phyloP scores from a whole-genome alignment of 1,140 invertebrate genomes.

The Aphidius gifuensis region DNA sequence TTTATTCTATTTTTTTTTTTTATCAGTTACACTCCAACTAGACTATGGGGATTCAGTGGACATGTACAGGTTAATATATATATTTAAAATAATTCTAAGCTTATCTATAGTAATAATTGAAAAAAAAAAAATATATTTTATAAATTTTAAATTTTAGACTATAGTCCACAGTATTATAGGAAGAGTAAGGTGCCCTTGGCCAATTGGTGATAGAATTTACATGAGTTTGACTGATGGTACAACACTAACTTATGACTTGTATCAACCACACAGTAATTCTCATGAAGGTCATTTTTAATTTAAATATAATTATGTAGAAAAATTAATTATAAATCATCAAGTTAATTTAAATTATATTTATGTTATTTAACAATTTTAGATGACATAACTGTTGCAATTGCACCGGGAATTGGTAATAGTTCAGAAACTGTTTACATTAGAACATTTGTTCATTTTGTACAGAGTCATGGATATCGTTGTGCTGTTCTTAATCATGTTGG shows the following conservation, averaged over 20 bases:
- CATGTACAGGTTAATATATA: conserved; percentile 66
- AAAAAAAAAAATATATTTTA: no score
- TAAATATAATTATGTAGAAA: neutral
- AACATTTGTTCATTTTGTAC: conserved; percentile 86
- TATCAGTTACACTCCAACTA: conserved; percentile 80
- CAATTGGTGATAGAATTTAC: conserved; percentile 75
- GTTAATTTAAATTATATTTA: conserved; percentile 3
- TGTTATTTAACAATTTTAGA: conserved; percentile 55
- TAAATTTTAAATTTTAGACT: conserved; percentile 50
- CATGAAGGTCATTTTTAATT: conserved; percentile 59
- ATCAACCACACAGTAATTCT: conserved; percentile 67
- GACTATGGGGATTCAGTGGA: conserved; percentile 90
- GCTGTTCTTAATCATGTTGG: conserved; percentile 93
- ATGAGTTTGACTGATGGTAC: conserved; percentile 75
- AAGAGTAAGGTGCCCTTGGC: conserved; percentile 80
- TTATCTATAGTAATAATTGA: no score
- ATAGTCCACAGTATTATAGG: conserved; percentile 87
- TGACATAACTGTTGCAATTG: conserved; percentile 84
- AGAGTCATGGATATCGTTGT: conserved; percentile 84
- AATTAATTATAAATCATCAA: conserved; percentile 6
- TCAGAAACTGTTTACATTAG: conserved; percentile 91
- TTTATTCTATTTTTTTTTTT: no score
- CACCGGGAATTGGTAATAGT: conserved; percentile 90
- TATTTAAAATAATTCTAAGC: no score
- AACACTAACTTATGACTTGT: conserved; percentile 88